phyloP scores from a whole-genome alignment of 2,113 vertebrate species.

The western clawed frog (Xenopus tropicalis) region DNA sequence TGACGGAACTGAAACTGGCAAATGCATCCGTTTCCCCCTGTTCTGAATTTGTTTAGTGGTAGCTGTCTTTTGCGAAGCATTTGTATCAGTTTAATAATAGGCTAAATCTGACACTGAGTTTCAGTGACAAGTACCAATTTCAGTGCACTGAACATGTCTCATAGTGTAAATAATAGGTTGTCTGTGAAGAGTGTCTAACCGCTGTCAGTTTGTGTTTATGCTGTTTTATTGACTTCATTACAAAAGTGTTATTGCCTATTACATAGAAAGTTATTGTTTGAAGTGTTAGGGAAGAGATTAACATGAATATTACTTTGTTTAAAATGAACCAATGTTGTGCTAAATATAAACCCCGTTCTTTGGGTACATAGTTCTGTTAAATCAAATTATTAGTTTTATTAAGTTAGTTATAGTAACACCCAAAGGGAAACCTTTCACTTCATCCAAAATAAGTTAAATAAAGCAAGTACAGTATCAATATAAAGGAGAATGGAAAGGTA shows the following conservation, averaged over 20 bases:
- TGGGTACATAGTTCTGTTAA: too few species aligned
- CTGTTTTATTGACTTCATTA: slow-evolving; percentile 32
- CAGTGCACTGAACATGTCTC: slow-evolving; percentile 18
- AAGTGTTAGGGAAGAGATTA: neutral
- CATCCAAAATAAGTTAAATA: too few species aligned
- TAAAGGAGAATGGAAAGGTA: too few species aligned
- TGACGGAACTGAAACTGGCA: too few species aligned
- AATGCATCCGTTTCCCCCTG: neutral
- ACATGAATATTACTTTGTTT: too few species aligned
- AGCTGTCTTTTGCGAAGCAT: slow-evolving; percentile 23
- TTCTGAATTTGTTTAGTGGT: slow-evolving; percentile 16
- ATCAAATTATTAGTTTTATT: too few species aligned
- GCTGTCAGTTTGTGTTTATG: slow-evolving; percentile 30
- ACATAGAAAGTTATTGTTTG: slow-evolving; percentile 3
- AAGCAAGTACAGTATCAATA: too few species aligned
- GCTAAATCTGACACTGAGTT: slow-evolving; percentile 22
- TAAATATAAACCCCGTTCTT: too few species aligned
- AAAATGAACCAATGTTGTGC: too few species aligned
- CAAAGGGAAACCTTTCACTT: too few species aligned
- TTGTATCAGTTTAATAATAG: slow-evolving; percentile 29
- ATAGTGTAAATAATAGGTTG: slow-evolving; percentile 42
- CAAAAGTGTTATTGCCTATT: slow-evolving; percentile 19
- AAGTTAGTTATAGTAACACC: too few species aligned
- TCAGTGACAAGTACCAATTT: slow-evolving; percentile 42
- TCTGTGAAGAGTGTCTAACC: slow-evolving; percentile 1